Evolutionary conservation across 1,140 invertebrate species (phyloP).

Genomic region (Thaumatotibia leucotreta): DNA sequence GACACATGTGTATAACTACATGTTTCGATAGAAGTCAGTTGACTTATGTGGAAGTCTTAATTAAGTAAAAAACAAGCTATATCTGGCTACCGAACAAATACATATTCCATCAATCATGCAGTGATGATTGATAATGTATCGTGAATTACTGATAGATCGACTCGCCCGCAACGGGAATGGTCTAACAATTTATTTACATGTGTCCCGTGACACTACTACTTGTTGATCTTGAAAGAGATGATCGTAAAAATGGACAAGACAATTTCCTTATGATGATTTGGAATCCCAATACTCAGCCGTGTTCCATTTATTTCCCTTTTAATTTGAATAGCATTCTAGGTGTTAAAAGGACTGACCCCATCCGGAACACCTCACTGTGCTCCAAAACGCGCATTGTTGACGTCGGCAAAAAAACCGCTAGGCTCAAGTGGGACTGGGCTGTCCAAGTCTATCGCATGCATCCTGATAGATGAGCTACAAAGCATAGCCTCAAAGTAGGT

Average conservation of each 20-base stretch:
- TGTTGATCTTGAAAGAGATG: slow-evolving; percentile 59
- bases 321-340: too few species aligned
- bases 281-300: too few species aligned
- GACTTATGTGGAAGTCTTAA: slow-evolving; percentile 57
- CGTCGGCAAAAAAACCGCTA: too few species aligned
- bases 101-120: slow-evolving; percentile 69
- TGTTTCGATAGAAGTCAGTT: slow-evolving; percentile 16
- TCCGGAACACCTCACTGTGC: too few species aligned
- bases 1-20: slow-evolving; percentile 1
- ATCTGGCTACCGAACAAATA: slow-evolving; percentile 65
- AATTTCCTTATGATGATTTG: neutral
- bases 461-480: too few species aligned
- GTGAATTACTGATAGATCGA: slow-evolving; percentile 73
- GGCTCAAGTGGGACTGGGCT: too few species aligned
- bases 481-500: too few species aligned
- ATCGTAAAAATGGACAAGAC: slow-evolving; percentile 1
- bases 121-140: slow-evolving; percentile 69
- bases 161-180: slow-evolving; percentile 49
- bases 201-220: slow-evolving; percentile 58
- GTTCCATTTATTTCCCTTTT: too few species aligned
- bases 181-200: slow-evolving; percentile 73
- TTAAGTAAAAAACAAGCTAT: slow-evolving; percentile 60
- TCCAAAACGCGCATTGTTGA: too few species aligned
- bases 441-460: too few species aligned
- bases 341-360: too few species aligned